A percentile compares a stretch with the other conserved stretches of the same genome.
phyloP scores from a whole-genome alignment of 2,113 vertebrate species.

The Potamarius usumacintae region DNA sequence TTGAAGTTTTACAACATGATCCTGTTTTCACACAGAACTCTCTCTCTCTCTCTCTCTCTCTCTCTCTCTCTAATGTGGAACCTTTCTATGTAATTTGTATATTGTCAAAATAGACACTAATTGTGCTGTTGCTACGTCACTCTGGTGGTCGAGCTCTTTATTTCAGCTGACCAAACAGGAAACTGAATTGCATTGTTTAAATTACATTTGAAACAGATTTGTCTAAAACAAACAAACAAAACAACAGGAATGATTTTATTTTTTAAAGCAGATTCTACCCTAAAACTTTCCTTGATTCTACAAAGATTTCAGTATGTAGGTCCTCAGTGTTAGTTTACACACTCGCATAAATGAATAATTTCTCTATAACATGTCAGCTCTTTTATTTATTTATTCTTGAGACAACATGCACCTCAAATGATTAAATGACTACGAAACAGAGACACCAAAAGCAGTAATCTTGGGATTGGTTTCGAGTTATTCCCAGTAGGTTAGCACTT shows the following conservation, averaged over 20 bases:
- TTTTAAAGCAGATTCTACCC: background rate
- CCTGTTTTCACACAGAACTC: background rate
- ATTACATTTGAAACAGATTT: background rate
- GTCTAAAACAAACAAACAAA: background rate
- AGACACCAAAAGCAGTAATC: slow-evolving; percentile 6
- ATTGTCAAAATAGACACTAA: slow-evolving; percentile 22
- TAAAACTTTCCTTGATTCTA: background rate
- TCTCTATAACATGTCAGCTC: background rate
- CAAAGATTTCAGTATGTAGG: background rate
- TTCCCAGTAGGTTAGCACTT: background rate
- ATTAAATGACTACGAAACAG: background rate
- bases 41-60: background rate
- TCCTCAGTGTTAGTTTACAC: background rate
- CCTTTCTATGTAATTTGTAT: background rate
- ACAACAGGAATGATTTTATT: background rate
- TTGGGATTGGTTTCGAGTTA: slow-evolving; percentile 16
- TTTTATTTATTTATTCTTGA: background rate
- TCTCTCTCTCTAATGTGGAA: background rate
- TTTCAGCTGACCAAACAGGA: slow-evolving; percentile 14
- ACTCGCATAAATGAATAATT: background rate
- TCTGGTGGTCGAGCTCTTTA: background rate
- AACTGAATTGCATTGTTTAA: slow-evolving; percentile 9
- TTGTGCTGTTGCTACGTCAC: background rate
- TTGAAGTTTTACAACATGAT: slow-evolving; percentile 32
- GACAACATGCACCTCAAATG: background rate